Conservation (phyloP, 2,888 invertebrate species). For the Orthosia cruda region DNA sequence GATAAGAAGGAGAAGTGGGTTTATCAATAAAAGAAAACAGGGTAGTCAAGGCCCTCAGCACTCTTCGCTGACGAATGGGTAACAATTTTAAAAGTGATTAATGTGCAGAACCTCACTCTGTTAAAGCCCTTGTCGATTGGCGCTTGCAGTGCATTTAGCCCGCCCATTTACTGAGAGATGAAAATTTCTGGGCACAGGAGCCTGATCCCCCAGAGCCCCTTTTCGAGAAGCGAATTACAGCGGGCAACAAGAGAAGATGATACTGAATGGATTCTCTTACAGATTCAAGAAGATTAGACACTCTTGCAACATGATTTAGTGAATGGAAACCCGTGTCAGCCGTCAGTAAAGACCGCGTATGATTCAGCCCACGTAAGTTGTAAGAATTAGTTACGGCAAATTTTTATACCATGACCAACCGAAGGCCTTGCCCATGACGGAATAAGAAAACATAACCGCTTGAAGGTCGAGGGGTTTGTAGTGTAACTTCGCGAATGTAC, state of each 20-base stretch:
- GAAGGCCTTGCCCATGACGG: slow-evolving; percentile 45
- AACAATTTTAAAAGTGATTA: too few relatives aligned
- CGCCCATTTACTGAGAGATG: too few relatives aligned
- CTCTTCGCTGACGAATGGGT: too few relatives aligned
- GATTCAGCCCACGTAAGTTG: slow-evolving; percentile 51
- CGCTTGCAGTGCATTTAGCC: neutral
- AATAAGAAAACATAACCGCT: slow-evolving; percentile 35
- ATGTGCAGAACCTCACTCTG: too few relatives aligned
- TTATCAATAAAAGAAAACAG: too few relatives aligned
- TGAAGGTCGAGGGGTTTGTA: slow-evolving; percentile 32
- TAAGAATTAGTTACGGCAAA: slow-evolving; percentile 57
- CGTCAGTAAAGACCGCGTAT: slow-evolving; percentile 21
- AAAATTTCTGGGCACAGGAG: too few relatives aligned
- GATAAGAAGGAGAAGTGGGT: too few relatives aligned
- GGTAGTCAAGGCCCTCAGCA: too few relatives aligned
- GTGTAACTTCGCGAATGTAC: slow-evolving; percentile 1
- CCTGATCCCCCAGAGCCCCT: too few relatives aligned
- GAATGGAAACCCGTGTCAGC: slow-evolving; percentile 36
- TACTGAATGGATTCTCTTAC: neutral
- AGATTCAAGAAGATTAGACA: neutral
- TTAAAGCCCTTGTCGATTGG: neutral
- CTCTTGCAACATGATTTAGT: neutral
- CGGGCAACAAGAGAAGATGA: neutral
- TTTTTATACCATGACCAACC: slow-evolving; percentile 59
- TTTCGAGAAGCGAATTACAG: neutral